Conservation (phyloP, 1,140 invertebrate species). For the Eciton burchellii region DNA sequence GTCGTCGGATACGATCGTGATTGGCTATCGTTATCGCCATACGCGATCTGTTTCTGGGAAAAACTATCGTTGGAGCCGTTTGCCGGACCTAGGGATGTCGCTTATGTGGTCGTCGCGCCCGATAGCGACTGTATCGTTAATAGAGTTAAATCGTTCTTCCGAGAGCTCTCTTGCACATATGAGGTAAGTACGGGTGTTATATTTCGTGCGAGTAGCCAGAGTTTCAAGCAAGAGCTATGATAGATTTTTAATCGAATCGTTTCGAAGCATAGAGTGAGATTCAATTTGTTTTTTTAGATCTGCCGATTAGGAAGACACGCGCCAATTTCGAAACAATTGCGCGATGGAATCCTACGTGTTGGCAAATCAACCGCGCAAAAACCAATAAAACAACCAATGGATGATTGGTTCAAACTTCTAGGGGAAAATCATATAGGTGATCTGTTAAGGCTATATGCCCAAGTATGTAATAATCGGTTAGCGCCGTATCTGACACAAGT, state of each 20-base stretch:
- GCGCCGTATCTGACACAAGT: slow-evolving; percentile 93
- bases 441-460: slow-evolving; percentile 94
- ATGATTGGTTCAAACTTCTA: slow-evolving; percentile 96
- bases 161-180: slow-evolving; percentile 96
- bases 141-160: slow-evolving; percentile 94
- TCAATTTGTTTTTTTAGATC: slow-evolving; percentile 81
- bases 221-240: too few relatives aligned
- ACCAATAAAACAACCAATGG: slow-evolving; percentile 89
- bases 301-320: slow-evolving; percentile 96
- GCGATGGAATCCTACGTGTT: slow-evolving; percentile 96
- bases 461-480: slow-evolving; percentile 91
- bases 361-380: slow-evolving; percentile 88
- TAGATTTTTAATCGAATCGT: too few relatives aligned
- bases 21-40: slow-evolving; percentile 96
- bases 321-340: slow-evolving; percentile 92
- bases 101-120: slow-evolving; percentile 97
- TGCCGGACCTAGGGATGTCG: slow-evolving; percentile 95
- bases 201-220: neutral
- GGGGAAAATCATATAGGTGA: slow-evolving; percentile 93
- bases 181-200: slow-evolving; percentile 87
- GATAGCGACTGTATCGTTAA: slow-evolving; percentile 94
- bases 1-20: slow-evolving; percentile 98
- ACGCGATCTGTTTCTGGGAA: slow-evolving; percentile 97
- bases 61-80: slow-evolving; percentile 97
- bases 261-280: neutral